Evolutionary conservation across 2,888 invertebrate species (phyloP).

Genomic region (Campoplex capitator): DNA sequence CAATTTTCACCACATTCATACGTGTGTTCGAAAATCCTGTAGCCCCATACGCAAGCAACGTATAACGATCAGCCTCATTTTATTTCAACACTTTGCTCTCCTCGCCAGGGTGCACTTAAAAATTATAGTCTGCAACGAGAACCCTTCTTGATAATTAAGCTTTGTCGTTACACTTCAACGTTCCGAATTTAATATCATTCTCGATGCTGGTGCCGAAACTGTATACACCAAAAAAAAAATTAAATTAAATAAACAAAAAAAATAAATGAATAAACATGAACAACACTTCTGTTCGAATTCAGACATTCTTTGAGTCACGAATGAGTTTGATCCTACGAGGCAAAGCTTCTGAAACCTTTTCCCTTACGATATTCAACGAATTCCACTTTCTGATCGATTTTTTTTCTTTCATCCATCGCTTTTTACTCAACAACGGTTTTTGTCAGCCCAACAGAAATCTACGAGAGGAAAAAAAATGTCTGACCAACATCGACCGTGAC

Average conservation of each 20-base stretch:
- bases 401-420: no score
- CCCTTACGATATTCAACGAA: no score
- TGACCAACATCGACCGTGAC: no score
- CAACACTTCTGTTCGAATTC: no score
- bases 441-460: no score
- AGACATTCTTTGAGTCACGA: no score
- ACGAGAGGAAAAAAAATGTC: no score
- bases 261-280: no score
- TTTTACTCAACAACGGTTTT: no score
- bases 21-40: neutral
- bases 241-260: neutral
- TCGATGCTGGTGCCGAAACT: neutral
- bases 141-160: neutral
- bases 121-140: conserved; percentile 27
- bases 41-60: neutral
- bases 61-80: conserved; percentile 15
- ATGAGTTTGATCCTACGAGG: no score
- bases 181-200: neutral
- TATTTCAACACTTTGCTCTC: conserved; percentile 9
- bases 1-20: conserved; percentile 15
- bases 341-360: no score
- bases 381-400: no score
- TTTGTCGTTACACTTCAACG: neutral
- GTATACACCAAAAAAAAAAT: neutral
- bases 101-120: conserved; percentile 27